Evolutionary conservation across 2,797 vertebrate species (phyloP), one percentile per base, ranked within the genome.

Genomic region (Pyrocephalus nanus): DNA sequence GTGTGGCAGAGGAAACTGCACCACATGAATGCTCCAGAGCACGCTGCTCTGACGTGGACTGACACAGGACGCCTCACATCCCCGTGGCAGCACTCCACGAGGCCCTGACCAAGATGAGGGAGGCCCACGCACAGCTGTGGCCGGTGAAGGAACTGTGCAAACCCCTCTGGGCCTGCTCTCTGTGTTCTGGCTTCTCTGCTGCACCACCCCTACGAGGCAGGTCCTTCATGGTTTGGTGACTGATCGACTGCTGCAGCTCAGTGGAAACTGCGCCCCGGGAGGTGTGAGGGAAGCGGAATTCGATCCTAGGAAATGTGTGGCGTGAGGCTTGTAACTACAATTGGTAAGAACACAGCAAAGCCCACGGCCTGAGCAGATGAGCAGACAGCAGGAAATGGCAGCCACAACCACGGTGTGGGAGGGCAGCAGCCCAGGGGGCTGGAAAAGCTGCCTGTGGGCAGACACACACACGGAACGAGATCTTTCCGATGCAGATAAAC

Each of bases 111-210:
- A 77, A 75, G 36, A 38, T 9, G 12, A 54, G 19, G 26, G 67
- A 71, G 66, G 3, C 15, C 6, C 38, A 27, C 0, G 0, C 3
- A 15, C 2, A 40, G 36, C 0, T 4, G 15, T n/a, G 50, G 76
- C 43, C 30, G 58, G 38, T 8, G 64, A 25, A 16, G 22, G 81
- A 38, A 4, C 34, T 6, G 30, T 1, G 0, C 34, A 80, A 36
- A 8, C 21, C 12, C 15, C 67, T 72, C 67, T 11, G 14, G n/a
- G 36, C 48, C 45, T 21, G 32, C 75, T 73, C 75, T 73, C 25
- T 70, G 45, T 47, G 53, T 48, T 36, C 2, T 1, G 20, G 55
- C 26, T 58, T 45, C 34, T 43, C 45, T 1, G 5, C 25, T 57
- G 36, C 50, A 27, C 23, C 27, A 11, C 19, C 40, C 40, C 45